Evolutionary conservation across 2,888 invertebrate species (phyloP).

Genomic region (Eupithecia dodoneata): DNA sequence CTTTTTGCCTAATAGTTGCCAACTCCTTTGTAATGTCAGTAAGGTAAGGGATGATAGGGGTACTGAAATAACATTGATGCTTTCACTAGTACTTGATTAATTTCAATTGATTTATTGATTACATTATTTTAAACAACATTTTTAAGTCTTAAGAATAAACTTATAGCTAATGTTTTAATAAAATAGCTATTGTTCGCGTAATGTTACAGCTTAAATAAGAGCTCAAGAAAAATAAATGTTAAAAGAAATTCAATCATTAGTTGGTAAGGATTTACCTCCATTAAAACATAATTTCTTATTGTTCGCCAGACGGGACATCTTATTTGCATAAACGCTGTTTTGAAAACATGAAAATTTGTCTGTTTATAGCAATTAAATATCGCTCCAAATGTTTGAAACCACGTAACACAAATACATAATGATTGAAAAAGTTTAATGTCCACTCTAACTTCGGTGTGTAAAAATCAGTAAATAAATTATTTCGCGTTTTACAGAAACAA

Average conservation of each 20-base stretch:
- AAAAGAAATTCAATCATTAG: not conserved
- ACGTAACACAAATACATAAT: not conserved
- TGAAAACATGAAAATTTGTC: not conserved
- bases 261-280: not conserved
- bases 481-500: not conserved
- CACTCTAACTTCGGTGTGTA: not conserved
- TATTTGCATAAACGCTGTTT: conserved; percentile 2
- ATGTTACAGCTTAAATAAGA: conserved; percentile 29
- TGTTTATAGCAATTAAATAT: not conserved
- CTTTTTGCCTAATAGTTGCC: not conserved
- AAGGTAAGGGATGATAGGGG: conserved; percentile 16
- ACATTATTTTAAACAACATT: conserved; percentile 45
- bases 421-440: conserved; percentile 5
- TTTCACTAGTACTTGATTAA: conserved; percentile 45
- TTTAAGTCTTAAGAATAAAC: conserved; percentile 46
- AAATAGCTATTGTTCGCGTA: conserved; percentile 30
- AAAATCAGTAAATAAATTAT: not conserved
- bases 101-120: conserved; percentile 45
- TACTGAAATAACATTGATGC: conserved; percentile 45
- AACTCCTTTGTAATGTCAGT: not conserved
- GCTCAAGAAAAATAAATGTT: not conserved
- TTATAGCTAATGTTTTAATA: conserved; percentile 32
- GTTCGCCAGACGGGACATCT: not conserved
- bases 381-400: not conserved
- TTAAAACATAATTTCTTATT: not conserved